A percentile compares a stretch with the other conserved stretches of the same genome.
Conservation (phyloP, 2,888 invertebrate species). For the Amphipoea lucens region DNA sequence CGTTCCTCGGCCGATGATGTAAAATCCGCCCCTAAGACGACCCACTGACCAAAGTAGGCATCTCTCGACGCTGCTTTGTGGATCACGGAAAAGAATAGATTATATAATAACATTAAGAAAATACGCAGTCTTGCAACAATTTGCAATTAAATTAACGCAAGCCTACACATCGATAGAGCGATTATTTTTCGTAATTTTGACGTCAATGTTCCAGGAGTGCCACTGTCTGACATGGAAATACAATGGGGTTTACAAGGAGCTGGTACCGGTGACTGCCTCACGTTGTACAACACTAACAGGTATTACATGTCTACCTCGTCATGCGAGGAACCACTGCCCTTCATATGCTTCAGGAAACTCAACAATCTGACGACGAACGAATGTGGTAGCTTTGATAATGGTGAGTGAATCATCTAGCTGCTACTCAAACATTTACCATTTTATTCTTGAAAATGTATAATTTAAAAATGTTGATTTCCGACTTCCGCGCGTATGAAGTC, state of each 20-base stretch:
- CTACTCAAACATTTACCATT: not conserved
- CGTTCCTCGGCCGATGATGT: too few species aligned
- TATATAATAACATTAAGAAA: not conserved
- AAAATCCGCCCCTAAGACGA: too few species aligned
- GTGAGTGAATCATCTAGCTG: not conserved
- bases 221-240: slow-evolving; percentile 29
- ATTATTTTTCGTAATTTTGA: not conserved
- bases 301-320: not conserved
- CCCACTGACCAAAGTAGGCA: not conserved
- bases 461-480: not conserved
- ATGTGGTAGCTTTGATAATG: slow-evolving; percentile 39
- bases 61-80: not conserved
- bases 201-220: slow-evolving; percentile 27
- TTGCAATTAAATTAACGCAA: not conserved
- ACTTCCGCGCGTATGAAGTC: too few species aligned
- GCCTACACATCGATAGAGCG: too few species aligned
- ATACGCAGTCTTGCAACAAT: not conserved
- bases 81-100: not conserved
- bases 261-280: slow-evolving; percentile 5
- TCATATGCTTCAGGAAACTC: slow-evolving; percentile 22
- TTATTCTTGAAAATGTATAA: not conserved
- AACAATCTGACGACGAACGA: slow-evolving; percentile 19
- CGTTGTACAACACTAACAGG: not conserved
- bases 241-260: not conserved
- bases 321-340: not conserved